Conservation (phyloP, 1,140 invertebrate genomes). For the Lordiphosa collinella region DNA sequence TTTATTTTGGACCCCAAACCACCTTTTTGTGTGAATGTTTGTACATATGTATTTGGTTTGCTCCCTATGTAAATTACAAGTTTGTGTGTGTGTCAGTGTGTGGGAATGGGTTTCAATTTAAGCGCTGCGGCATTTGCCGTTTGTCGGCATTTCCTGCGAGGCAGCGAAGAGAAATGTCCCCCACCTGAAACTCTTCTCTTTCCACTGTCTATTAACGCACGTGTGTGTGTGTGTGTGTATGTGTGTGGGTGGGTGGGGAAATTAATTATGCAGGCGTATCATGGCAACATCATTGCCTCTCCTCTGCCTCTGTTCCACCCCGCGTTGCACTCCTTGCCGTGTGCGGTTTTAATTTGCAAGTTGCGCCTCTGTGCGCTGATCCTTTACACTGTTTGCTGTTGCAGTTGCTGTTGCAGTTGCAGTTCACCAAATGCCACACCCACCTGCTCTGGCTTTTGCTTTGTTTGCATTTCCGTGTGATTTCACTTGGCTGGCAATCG, state of each 20-base stretch:
- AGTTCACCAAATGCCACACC: conserved; percentile 22
- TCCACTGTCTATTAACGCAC: conserved; percentile 1
- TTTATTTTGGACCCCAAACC: conserved; percentile 44
- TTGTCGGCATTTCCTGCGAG: conserved; percentile 56
- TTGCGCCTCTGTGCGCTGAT: conserved; percentile 37
- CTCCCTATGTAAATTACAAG: conserved; percentile 50
- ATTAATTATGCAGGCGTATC: conserved; percentile 77
- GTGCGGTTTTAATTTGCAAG: conserved; percentile 70
- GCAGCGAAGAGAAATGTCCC: conserved; percentile 19
- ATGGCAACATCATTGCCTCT: conserved; percentile 57
- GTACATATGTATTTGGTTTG: conserved; percentile 9
- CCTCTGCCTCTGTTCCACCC: no score
- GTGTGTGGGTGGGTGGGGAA: conserved; percentile 25
- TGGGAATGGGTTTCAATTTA: conserved; percentile 49
- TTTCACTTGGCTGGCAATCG: conserved; percentile 53
- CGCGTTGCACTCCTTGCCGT: conserved; percentile 18
- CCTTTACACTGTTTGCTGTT: conserved; percentile 43
- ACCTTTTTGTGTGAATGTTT: neutral
- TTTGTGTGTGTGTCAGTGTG: conserved; percentile 15
- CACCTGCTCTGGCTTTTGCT: conserved; percentile 14
- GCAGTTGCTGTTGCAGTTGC: conserved; percentile 29
- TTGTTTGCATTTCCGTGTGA: conserved; percentile 54
- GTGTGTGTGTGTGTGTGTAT: conserved; percentile 19
- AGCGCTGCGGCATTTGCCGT: conserved; percentile 59
- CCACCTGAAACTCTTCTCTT: conserved; percentile 35